Conservation (phyloP, 2,888 invertebrate species). For the Eurois occulta region DNA sequence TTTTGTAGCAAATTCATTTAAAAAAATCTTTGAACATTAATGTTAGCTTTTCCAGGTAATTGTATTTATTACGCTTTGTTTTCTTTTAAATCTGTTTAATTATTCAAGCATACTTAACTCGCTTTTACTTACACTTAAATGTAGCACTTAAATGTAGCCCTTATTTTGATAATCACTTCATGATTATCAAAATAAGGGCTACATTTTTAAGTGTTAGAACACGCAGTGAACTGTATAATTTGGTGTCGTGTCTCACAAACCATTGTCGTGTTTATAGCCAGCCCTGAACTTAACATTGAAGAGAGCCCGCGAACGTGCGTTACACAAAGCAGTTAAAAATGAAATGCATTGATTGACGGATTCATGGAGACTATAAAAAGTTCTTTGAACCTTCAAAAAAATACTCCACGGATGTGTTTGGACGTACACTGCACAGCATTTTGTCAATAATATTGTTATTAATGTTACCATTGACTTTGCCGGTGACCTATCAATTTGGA, state of each 20-base stretch:
- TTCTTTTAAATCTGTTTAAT: not conserved
- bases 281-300: conserved; percentile 66
- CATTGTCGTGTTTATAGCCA: conserved; percentile 38
- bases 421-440: conserved; percentile 59
- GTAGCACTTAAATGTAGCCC: not conserved
- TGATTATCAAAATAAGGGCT: conserved; percentile 8
- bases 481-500: conserved; percentile 66
- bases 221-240: conserved; percentile 5
- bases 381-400: conserved; percentile 77
- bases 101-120: not conserved
- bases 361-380: conserved; percentile 80
- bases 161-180: no score
- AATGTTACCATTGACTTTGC: conserved; percentile 70
- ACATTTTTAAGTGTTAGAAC: conserved; percentile 19
- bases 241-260: conserved; percentile 35
- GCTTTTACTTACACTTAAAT: not conserved
- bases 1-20: conserved; percentile 2
- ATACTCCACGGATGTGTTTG: conserved; percentile 66
- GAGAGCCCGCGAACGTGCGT: conserved; percentile 70
- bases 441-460: conserved; percentile 74
- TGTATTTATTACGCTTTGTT: not conserved
- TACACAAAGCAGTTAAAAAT: conserved; percentile 77
- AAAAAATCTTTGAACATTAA: conserved; percentile 8
- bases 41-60: not conserved
- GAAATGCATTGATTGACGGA: conserved; percentile 82